phyloP scores from a whole-genome alignment of 2,797 vertebrate genomes.

The Mormyrus proboscirostris region DNA sequence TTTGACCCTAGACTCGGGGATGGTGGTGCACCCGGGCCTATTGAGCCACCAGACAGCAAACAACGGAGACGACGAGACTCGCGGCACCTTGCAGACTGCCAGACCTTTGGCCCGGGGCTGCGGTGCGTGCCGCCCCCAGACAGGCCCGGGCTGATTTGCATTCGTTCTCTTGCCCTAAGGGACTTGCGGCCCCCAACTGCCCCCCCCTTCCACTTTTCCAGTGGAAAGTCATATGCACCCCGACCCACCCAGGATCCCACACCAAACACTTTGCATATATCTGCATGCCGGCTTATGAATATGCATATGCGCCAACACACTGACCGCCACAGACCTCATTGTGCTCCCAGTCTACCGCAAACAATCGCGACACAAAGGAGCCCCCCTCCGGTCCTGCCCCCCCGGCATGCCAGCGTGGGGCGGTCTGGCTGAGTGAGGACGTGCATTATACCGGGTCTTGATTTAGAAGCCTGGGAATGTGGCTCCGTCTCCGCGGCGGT shows the following conservation, averaged over 20 bases:
- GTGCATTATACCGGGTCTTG: conserved; percentile 26
- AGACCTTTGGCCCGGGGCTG: conserved; percentile 29
- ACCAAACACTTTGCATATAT: conserved; percentile 35
- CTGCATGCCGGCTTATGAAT: conserved; percentile 46
- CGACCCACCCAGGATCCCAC: conserved; percentile 28
- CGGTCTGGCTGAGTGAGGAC: conserved; percentile 18
- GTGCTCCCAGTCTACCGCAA: conserved; percentile 32
- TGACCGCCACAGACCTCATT: conserved; percentile 32
- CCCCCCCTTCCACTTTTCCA: conserved; percentile 14
- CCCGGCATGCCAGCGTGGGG: conserved; percentile 16
- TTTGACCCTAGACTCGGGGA: conserved; percentile 35
- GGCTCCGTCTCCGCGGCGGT: conserved; percentile 17
- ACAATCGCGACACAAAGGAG: conserved; percentile 34
- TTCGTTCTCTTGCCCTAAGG: conserved; percentile 27
- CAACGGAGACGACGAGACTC: not conserved
- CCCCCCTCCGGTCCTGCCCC: conserved; percentile 29
- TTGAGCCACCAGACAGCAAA: not conserved
- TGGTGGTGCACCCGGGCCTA: not conserved
- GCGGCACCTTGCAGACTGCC: conserved; percentile 21
- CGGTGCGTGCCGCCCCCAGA: conserved; percentile 32
- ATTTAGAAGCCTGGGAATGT: conserved; percentile 44
- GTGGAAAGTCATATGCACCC: conserved; percentile 28
- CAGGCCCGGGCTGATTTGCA: conserved; percentile 24
- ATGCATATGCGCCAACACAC: conserved; percentile 47
- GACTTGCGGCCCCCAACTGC: not conserved